Percentiles rank a stretch among this genome's conserved stretches.
Evolutionary conservation across 2,888 invertebrate genomes (phyloP).

Genomic region (Drosophila neotestacea): DNA sequence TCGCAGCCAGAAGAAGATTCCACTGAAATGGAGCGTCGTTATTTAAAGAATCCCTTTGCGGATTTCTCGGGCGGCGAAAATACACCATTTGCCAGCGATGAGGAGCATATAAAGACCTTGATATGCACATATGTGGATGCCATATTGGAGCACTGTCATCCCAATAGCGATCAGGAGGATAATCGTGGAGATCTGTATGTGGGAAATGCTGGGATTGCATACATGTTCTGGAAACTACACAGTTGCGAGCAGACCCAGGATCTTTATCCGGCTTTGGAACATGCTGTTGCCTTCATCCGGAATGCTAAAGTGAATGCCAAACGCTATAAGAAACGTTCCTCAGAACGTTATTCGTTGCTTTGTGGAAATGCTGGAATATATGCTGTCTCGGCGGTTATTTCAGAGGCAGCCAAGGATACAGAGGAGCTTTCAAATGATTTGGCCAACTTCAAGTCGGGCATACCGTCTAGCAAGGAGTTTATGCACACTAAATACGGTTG

Average conservation of each 20-base stretch:
- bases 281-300: constrained; percentile 88
- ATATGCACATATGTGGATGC: constrained; percentile 84
- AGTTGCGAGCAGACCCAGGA: constrained; percentile 86
- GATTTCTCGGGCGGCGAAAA: constrained; percentile 78
- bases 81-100: constrained; percentile 75
- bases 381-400: constrained; percentile 89
- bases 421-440: constrained; percentile 84
- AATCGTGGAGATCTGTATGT: constrained; percentile 84
- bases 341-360: constrained; percentile 90
- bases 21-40: constrained; percentile 82
- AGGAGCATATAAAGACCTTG: constrained; percentile 82
- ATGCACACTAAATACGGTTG: constrained; percentile 89
- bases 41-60: constrained; percentile 83
- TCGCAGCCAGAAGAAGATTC: constrained; percentile 19
- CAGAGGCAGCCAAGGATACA: constrained; percentile 85
- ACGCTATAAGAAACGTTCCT: constrained; percentile 85
- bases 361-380: constrained; percentile 93
- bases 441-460: constrained; percentile 83
- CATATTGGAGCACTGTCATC: constrained; percentile 83
- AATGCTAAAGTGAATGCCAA: constrained; percentile 87
- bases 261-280: constrained; percentile 87
- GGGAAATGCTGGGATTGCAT: constrained; percentile 88
- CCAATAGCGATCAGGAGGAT: constrained; percentile 80
- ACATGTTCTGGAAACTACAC: constrained; percentile 90
- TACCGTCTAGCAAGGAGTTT: constrained; percentile 86